These are phyloP conservation scores for Potorous gilbertii DNA, from an alignment of 2,797 vertebrate species.

Conservation along the genomic window DNA sequence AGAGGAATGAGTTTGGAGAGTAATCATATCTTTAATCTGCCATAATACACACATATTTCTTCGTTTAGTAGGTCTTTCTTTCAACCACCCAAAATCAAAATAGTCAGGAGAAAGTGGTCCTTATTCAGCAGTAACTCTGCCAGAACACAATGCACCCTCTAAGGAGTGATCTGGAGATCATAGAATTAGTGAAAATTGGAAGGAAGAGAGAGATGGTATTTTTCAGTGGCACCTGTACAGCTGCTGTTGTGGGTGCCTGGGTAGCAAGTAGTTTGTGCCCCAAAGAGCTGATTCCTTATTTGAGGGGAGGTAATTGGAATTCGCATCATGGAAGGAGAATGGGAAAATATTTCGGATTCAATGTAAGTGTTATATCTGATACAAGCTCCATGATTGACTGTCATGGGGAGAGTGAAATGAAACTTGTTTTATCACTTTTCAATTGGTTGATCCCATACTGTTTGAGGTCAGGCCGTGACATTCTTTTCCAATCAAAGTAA, in stretches of 20 bases:
- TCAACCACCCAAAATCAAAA: background rate
- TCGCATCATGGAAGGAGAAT: background rate
- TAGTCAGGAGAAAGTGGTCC: background rate
- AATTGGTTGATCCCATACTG: background rate
- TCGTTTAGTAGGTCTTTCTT: background rate
- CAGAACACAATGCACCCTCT: background rate
- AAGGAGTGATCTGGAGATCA: background rate
- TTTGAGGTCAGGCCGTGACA: background rate
- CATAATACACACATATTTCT: background rate
- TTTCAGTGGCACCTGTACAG: background rate
- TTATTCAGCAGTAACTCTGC: background rate
- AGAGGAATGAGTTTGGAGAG: background rate
- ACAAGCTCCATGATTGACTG: background rate
- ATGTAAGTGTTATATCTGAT: background rate
- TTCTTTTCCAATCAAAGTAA: background rate
- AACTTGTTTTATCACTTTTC: background rate
- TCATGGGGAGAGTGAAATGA: background rate
- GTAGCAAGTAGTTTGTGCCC: background rate
- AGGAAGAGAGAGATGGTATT: background rate
- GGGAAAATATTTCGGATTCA: background rate
- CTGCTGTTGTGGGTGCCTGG: background rate
- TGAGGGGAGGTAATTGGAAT: background rate
- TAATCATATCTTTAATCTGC: background rate
- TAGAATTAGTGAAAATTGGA: background rate
- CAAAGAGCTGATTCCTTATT: background rate